A percentile compares a stretch with the other conserved stretches of the same genome.
phyloP scores from a whole-genome alignment of 2,113 vertebrate genomes.

The Conger conger region DNA sequence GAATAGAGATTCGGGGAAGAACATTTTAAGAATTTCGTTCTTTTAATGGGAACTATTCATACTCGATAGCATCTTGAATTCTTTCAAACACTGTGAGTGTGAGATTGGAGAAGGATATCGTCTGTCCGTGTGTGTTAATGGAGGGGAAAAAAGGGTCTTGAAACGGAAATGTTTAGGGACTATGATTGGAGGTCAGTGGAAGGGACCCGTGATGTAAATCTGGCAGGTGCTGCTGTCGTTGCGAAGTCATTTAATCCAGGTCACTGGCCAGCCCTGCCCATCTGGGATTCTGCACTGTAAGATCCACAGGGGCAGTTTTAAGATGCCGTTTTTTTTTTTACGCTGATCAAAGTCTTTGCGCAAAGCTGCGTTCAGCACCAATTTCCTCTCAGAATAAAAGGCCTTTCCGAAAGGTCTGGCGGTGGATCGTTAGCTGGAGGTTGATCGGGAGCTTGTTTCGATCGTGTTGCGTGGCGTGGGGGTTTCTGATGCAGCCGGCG shows the following conservation, averaged over 20 bases:
- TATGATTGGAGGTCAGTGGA: background rate
- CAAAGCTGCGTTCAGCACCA: background rate
- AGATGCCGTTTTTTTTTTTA: too few species aligned
- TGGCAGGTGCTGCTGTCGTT: background rate
- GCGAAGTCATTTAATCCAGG: background rate
- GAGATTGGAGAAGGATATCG: background rate
- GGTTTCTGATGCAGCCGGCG: slow-evolving; percentile 11
- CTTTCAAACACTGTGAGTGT: background rate
- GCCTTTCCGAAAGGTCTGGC: background rate
- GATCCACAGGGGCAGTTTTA: background rate
- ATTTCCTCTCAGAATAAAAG: background rate
- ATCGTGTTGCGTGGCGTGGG: background rate
- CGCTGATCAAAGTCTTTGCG: background rate
- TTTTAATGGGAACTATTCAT: background rate
- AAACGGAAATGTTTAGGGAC: background rate
- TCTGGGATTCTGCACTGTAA: background rate
- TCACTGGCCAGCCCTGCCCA: background rate
- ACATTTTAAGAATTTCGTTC: background rate
- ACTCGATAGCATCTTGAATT: background rate
- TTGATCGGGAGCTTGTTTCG: background rate
- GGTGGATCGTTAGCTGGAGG: too few species aligned
- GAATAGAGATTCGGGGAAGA: too few species aligned
- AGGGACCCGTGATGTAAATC: background rate
- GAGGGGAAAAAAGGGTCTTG: background rate
- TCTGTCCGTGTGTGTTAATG: background rate